Evolutionary conservation across 2,888 invertebrate genomes (phyloP), one percentile per base, ranked within the genome.

Genomic region (Megamerina dolium): DNA sequence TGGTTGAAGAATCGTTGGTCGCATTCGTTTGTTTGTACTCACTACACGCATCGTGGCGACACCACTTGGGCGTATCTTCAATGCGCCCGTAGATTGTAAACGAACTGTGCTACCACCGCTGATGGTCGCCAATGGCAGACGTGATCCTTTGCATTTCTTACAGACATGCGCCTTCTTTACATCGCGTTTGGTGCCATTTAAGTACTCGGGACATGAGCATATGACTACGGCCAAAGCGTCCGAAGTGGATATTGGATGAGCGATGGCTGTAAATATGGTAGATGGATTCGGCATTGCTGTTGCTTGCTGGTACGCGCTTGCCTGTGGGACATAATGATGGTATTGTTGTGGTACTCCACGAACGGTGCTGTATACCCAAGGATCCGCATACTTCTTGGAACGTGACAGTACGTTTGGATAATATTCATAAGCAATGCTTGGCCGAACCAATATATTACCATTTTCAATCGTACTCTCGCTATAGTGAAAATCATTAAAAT

Each of bases 361-460:
- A 2, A 86, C 82, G 27, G 85, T 86, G 57, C 87, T 86, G 63
- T 89, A 88, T 13, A 88, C 77, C 88, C 88, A 89, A 42, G 87
- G 85, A 63, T 89, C 86, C 27, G 85, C 85, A 73, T 85, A 86
- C 67, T 84, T 82, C 87, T 88, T 87, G 61, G 87, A 86, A 67
- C 85, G 84, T 45, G 85, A 83, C 40, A 87, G 68, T n/a, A 85
- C 80, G 52, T 60, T 62, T 41, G 81, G 81, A 54, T 71, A 46
- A 48, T 62, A 70, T 27, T 70, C 69, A 37, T 63, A 58, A 10
- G 42, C 14, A 6, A 23, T 10, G 37, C 17, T n/a, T n/a, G n/a
- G 14, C 19, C 41, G 13, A 13, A 10, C 16, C 20, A 21, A 18
- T 35, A 54, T 6, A 51, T 49, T 51, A 43, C 50, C n/a, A 43